These are phyloP conservation scores for Pithys albifrons DNA, from an alignment of 2,113 vertebrate genomes.

Conservation along the genomic window DNA sequence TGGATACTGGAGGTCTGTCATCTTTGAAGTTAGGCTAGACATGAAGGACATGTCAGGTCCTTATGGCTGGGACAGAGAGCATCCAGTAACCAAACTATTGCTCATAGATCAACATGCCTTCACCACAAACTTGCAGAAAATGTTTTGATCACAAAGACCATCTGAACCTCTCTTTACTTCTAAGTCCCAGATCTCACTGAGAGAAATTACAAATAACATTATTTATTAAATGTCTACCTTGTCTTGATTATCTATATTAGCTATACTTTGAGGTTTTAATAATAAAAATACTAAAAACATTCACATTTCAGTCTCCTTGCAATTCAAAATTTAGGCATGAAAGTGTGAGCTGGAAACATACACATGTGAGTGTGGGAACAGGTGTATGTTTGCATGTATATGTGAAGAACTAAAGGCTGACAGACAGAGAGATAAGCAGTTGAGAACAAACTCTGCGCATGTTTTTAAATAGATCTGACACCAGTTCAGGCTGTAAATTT, in stretches of 20 bases:
- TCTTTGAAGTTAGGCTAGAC: not conserved
- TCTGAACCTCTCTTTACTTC: not conserved
- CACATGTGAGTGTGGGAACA: not conserved
- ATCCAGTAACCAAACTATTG: not conserved
- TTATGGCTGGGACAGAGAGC: not conserved
- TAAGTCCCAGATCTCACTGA: not conserved
- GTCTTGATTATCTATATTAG: not conserved
- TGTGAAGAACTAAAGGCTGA: not conserved
- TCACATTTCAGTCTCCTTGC: not conserved
- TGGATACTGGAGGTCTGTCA: not conserved
- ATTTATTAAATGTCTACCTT: not conserved
- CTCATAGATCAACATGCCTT: not conserved
- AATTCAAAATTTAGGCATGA: not conserved
- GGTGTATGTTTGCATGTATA: not conserved
- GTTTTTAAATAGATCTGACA: not conserved
- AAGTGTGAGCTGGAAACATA: not conserved
- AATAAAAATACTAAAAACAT: not conserved
- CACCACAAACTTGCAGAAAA: not conserved
- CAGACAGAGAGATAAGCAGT: not conserved
- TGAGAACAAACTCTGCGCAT: not conserved
- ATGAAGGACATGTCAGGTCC: not conserved
- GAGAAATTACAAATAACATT: not conserved
- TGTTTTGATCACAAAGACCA: not conserved
- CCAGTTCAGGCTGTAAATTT: not conserved
- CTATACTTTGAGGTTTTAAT: not conserved